A percentile compares a stretch with the other conserved stretches of the same genome.
phyloP scores from a whole-genome alignment of 2,888 invertebrate species.

The Oscheius onirici region DNA sequence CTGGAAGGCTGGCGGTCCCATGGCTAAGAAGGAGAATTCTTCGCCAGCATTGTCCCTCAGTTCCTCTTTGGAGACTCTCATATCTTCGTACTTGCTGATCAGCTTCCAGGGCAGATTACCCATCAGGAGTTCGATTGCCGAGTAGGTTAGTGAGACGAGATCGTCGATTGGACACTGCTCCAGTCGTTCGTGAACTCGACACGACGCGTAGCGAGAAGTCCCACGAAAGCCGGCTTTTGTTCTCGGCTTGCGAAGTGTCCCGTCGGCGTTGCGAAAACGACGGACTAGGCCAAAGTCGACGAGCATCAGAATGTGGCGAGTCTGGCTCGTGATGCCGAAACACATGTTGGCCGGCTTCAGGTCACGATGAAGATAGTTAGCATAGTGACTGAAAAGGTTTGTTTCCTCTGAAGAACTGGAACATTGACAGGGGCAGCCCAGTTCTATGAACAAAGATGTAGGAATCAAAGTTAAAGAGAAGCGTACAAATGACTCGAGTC shows the following conservation, averaged over 20 bases:
- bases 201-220: conserved; percentile 56
- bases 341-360: conserved; percentile 63
- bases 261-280: conserved; percentile 46
- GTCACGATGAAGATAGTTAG: conserved; percentile 60
- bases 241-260: conserved; percentile 45
- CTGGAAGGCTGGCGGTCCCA: background rate
- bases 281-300: conserved; percentile 61
- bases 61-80: conserved; percentile 47
- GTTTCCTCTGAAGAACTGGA: conserved; percentile 42
- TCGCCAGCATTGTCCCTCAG: conserved; percentile 34
- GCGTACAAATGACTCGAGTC: no score
- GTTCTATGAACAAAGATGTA: background rate
- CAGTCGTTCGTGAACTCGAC: conserved; percentile 48
- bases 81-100: conserved; percentile 35
- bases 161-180: conserved; percentile 57
- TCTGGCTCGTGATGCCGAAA: conserved; percentile 52
- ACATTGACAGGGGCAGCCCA: no score
- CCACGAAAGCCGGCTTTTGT: conserved; percentile 44
- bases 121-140: conserved; percentile 47
- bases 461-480: no score
- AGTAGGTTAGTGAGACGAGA: conserved; percentile 50
- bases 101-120: conserved; percentile 54
- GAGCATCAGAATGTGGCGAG: conserved; percentile 48
- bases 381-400: conserved; percentile 35
- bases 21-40: background rate